phyloP scores from a whole-genome alignment of 2,113 vertebrate genomes.

The Pachypanchax playfairii region DNA sequence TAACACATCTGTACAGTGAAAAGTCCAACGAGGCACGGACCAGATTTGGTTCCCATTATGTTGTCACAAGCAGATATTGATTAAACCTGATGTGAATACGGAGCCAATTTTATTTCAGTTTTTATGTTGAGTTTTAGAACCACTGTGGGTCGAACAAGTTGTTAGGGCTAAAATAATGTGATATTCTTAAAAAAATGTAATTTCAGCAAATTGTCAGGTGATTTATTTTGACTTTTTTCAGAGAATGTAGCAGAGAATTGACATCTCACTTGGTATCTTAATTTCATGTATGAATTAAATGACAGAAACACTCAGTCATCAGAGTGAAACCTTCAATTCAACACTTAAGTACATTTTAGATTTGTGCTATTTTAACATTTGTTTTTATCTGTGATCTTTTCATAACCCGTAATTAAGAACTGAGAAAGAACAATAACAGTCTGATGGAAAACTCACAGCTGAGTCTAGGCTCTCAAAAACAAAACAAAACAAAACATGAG shows the following conservation, averaged over 20 bases:
- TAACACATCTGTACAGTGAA: constrained; percentile 15
- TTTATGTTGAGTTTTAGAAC: constrained; percentile 11
- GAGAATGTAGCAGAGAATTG: not conserved
- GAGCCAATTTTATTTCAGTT: constrained; percentile 25
- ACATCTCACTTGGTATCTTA: not conserved
- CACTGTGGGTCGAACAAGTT: constrained; percentile 7
- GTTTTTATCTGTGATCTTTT: not conserved
- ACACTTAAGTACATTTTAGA: not conserved
- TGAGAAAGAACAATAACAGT: not conserved
- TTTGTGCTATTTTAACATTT: not conserved
- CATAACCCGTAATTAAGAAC: not conserved
- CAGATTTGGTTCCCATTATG: constrained; percentile 12
- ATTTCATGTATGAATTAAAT: not conserved
- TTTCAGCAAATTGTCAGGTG: not conserved
- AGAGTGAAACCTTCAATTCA: not conserved
- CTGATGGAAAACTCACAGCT: not conserved
- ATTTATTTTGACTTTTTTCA: not conserved
- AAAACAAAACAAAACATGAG: not conserved
- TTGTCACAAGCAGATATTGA: constrained; percentile 9
- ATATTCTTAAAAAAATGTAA: constrained; percentile 1
- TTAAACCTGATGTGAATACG: constrained; percentile 26
- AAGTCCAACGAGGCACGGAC: constrained; percentile 14
- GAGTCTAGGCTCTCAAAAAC: not conserved
- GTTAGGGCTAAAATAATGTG: constrained; percentile 6
- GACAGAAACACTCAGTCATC: not conserved